Evolutionary conservation across 2,888 invertebrate species (phyloP), one percentile per base, ranked within the genome.

Genomic region (Acrobeloides nanus): DNA sequence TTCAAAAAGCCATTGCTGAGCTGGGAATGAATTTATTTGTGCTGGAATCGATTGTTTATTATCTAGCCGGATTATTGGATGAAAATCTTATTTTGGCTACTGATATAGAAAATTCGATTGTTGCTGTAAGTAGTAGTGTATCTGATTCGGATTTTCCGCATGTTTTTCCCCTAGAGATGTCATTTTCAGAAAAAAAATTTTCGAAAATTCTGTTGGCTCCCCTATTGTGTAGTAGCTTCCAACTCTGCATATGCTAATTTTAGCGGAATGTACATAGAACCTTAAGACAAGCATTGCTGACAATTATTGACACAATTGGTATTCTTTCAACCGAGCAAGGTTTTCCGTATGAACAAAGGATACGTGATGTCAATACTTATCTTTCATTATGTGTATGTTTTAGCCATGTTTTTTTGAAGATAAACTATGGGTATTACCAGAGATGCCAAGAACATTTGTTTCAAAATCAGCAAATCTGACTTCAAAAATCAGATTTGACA

Each of bases 1-100:
- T 62, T 8, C 59, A 60, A 37, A 35, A 47, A 20, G 40, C 61
- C 6, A 37, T 64, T 21, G 50, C 48, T 15, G 35, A 64, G 17
- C 35, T 64, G 23, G 59, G 44, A 10, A 39, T 60, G 29, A 40
- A 37, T 17, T 38, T 65, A 10, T 71, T 66, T 42, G 55, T 66
- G 3, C 52, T 71, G 17, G 71, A 71, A 45, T 59, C 67, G 4
- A 50, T 64, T n/a, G 41, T 62, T n/a, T 71, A 69, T 46, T 71
- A 71, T 46, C 43, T 71, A 26, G 59, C 56, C n/a, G 71, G 71
- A 20, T 42, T 71, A 7, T 48, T 61, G 27, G 71, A 71, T 41
- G 71, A 71, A 47, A 57, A 59, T 4, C 41, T 72, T 8, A 58
- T 68, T 6, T 39, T 66, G 17, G 53, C 62, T 4, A 56, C 61